Evolutionary conservation across 1,140 invertebrate genomes (phyloP).

Genomic region (Bombus haemorrhoidalis): DNA sequence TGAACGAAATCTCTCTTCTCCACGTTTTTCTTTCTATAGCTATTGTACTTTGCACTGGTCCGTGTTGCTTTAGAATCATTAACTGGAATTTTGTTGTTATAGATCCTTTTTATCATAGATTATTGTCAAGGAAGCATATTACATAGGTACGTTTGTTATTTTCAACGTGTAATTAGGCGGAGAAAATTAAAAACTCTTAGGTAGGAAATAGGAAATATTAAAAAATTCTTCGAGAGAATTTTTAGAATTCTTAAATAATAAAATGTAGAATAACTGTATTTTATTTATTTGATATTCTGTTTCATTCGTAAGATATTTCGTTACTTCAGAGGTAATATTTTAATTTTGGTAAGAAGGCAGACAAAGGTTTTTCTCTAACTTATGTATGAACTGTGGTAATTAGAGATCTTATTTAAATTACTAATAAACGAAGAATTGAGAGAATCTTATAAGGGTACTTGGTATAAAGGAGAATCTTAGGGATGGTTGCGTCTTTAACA

Average conservation of each 20-base stretch:
- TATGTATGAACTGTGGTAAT: conserved; percentile 5
- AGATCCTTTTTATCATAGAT: not conserved
- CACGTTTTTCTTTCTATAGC: not conserved
- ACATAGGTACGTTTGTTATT: not conserved
- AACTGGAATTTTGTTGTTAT: not conserved
- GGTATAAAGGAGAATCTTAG: conserved; percentile 22
- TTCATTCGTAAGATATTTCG: not conserved
- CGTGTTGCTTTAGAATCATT: not conserved
- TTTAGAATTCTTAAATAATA: not conserved
- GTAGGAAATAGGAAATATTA: too few relatives aligned
- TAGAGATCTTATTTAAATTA: conserved; percentile 35
- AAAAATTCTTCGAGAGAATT: not conserved
- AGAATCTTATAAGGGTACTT: conserved; percentile 15
- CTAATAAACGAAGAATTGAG: conserved; percentile 7
- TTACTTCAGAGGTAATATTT: not conserved
- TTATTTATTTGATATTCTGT: not conserved
- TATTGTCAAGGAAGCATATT: not conserved
- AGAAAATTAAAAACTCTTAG: not conserved
- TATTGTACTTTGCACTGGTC: not conserved
- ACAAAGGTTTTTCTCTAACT: not conserved
- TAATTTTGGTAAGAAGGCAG: not conserved
- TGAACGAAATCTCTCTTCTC: not conserved
- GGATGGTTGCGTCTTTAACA: conserved; percentile 32
- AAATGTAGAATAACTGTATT: not conserved
- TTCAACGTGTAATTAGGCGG: not conserved